Percentiles rank a stretch among this genome's conserved stretches.
Conservation (phyloP, 2,797 vertebrate species). For the Chrosomus eos region DNA sequence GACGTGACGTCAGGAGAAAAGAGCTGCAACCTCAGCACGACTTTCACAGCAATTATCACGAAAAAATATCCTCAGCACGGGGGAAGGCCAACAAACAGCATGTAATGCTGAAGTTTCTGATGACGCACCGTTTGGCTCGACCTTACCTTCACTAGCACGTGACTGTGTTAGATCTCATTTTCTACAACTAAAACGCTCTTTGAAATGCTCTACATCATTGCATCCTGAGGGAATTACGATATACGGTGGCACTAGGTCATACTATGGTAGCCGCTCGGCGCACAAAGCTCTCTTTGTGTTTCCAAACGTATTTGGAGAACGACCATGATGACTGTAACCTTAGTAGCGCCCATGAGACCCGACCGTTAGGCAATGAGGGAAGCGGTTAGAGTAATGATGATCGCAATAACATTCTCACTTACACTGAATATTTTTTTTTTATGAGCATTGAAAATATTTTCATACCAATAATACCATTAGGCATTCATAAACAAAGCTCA, state of each 20-base stretch:
- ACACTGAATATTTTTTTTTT: constrained; percentile 54
- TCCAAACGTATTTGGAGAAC: constrained; percentile 65
- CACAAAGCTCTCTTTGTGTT: constrained; percentile 79
- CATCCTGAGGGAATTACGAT: constrained; percentile 51
- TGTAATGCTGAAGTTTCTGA: constrained; percentile 61
- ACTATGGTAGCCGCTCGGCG: constrained; percentile 53
- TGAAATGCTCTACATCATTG: constrained; percentile 55
- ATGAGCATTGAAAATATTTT: constrained; percentile 60
- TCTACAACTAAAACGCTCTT: constrained; percentile 12
- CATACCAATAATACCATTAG: constrained; percentile 60
- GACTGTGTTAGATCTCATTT: constrained; percentile 11
- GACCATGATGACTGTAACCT: constrained; percentile 69
- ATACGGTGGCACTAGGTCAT: constrained; percentile 62
- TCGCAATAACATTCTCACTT: constrained; percentile 71
- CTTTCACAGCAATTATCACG: constrained; percentile 80
- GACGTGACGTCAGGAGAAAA: constrained; percentile 68
- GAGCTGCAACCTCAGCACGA: constrained; percentile 74
- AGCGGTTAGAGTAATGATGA: constrained; percentile 73
- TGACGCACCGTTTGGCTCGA: constrained; percentile 60
- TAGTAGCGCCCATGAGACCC: constrained; percentile 69
- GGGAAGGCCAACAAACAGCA: constrained; percentile 62
- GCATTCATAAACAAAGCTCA: constrained; percentile 68
- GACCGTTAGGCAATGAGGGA: constrained; percentile 67
- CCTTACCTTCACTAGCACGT: constrained; percentile 61
- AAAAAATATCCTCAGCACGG: constrained; percentile 51